Percentiles rank a stretch among this genome's conserved stretches.
Conservation (phyloP, 1,140 invertebrate species). For the Palaemon carinicauda region DNA sequence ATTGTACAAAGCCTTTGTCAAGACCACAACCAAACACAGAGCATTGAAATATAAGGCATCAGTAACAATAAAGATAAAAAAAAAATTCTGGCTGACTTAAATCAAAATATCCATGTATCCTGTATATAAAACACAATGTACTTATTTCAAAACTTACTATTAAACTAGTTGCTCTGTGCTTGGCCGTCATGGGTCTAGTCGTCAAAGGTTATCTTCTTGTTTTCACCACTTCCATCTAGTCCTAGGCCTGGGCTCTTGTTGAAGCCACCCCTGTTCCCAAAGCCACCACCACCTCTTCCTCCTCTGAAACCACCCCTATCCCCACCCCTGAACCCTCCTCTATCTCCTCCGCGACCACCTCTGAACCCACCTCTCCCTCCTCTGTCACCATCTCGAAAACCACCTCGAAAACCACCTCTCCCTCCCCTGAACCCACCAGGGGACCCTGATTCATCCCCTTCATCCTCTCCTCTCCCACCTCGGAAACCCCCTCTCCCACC, state of each 20-base stretch:
- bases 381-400: background rate
- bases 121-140: background rate
- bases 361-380: slow-evolving; percentile 43
- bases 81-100: background rate
- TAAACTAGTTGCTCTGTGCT: slow-evolving; percentile 37
- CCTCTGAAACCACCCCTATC: background rate
- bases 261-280: background rate
- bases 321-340: background rate
- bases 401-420: background rate
- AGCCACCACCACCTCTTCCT: background rate
- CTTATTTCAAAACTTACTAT: slow-evolving; percentile 24
- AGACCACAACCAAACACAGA: no score
- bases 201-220: slow-evolving; percentile 88
- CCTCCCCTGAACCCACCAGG: slow-evolving; percentile 23
- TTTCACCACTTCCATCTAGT: slow-evolving; percentile 66
- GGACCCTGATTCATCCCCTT: background rate
- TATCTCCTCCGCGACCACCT: slow-evolving; percentile 60
- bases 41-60: no score
- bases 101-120: no score
- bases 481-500: slow-evolving; percentile 57
- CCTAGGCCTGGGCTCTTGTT: slow-evolving; percentile 42
- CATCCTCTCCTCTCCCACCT: slow-evolving; percentile 18
- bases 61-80: no score
- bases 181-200: slow-evolving; percentile 64
- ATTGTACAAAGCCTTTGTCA: no score